Conservation (phyloP, 2,113 vertebrate species). For the Charina bottae region DNA sequence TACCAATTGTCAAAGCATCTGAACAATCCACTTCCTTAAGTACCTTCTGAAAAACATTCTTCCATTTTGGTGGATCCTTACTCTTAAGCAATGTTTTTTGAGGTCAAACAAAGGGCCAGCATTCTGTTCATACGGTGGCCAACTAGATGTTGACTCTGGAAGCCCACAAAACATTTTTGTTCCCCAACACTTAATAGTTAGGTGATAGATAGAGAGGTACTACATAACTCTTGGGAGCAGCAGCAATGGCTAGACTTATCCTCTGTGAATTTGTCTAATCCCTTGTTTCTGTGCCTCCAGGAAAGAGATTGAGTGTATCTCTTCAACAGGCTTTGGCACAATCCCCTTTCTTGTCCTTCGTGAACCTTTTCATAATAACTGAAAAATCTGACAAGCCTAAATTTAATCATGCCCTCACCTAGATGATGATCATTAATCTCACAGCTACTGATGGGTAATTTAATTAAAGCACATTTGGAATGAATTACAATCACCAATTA, state of each 20-base stretch:
- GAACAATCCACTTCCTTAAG: not conserved
- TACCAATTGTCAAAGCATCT: not conserved
- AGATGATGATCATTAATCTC: conserved; percentile 70
- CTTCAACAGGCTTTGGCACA: not conserved
- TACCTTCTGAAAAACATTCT: not conserved
- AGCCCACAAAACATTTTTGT: not conserved
- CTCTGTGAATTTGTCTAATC: not conserved
- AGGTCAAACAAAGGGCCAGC: not conserved
- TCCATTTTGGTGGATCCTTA: not conserved
- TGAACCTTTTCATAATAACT: conserved; percentile 47
- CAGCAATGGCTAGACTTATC: not conserved
- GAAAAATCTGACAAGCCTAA: conserved; percentile 58
- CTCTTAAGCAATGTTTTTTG: not conserved
- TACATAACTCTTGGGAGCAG: not conserved
- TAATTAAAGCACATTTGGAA: conserved; percentile 76
- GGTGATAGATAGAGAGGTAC: not conserved
- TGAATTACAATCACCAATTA: conserved; percentile 78
- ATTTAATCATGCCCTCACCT: conserved; percentile 63
- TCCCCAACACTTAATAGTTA: not conserved
- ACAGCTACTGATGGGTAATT: conserved; percentile 70
- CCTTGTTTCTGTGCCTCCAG: not conserved
- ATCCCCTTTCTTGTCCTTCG: not conserved
- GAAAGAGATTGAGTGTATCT: not conserved
- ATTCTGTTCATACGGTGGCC: not conserved
- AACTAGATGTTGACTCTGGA: not conserved